Base-by-base conservation (phyloP, 2,113 vertebrate species). In the Microcebus lehilahytsara region DNA sequence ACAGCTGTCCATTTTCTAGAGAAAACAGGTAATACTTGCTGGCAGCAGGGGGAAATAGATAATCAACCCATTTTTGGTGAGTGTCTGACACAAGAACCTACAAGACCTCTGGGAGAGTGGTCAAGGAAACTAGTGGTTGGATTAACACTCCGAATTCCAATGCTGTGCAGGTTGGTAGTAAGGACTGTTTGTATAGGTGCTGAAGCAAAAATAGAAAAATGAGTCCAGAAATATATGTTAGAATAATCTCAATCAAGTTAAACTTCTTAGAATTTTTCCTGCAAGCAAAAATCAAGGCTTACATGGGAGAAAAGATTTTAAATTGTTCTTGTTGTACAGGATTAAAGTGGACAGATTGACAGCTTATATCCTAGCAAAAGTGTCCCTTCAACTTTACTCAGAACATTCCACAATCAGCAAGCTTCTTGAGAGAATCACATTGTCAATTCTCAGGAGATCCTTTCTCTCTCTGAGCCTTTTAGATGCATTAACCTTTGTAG, bases 401-500 rank as follows among this genome's bases (percentile, higher is more conserved):
- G 53, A 88, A 46, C 19, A 23, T 20, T 77, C 34, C 46, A 60
- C 14, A n/a, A 51, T 81, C 46, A 40, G 17, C 37, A 58, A 75
- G 23, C 3, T 6, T 49, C 58, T 67, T 83, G 27, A 80, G 22
- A 94, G 14, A 96, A 74, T 56, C n/a, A 77, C 17, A 60, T 30
- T 25, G 16, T 67, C 49, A 88, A 46, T 53, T 17, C 34, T 79
- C 64, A 34, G 37, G 60, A 74, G 27, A 77, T 6, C 22, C n/a
- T 86, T 94, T 69, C 27, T 58, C 23, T n/a, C 30, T 37, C 64
- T 71, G 30, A 69, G 37, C 9, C 20, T 84, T 96, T 87, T 25
- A 56, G 23, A 0, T 42, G 49, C 7, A 34, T 60, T 84, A 58
- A 80, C 30, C 17, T 96, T 75, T 77, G 30, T 2, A 66, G 34